Percentiles rank a stretch among this genome's conserved stretches.
Conservation (phyloP, 2,113 vertebrate species). For the Aegotheles bennettii region DNA sequence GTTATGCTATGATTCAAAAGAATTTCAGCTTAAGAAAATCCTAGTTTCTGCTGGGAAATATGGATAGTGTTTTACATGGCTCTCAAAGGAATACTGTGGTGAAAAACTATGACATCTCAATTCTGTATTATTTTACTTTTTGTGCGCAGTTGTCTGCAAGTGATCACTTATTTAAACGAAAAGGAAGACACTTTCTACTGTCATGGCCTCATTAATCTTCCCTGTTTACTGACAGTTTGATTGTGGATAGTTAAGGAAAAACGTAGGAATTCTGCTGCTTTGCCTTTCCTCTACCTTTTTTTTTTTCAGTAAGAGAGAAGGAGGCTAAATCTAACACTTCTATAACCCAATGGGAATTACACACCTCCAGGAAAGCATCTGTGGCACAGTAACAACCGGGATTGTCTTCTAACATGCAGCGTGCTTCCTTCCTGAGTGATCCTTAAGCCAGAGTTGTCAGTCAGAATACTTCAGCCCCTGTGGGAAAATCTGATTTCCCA, state of each 20-base stretch:
- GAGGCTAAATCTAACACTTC: not conserved
- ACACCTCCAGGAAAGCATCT: not conserved
- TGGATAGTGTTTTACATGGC: not conserved
- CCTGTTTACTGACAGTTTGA: not conserved
- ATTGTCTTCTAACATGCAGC: not conserved
- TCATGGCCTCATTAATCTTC: not conserved
- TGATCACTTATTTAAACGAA: not conserved
- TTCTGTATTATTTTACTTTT: not conserved
- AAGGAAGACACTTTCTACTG: not conserved
- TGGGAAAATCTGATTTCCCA: conserved; percentile 1
- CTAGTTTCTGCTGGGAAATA: not conserved
- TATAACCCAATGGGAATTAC: not conserved
- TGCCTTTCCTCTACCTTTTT: not conserved
- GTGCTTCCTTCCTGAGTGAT: not conserved
- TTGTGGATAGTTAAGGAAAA: not conserved
- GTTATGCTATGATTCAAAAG: not conserved
- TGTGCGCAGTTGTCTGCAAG: not conserved
- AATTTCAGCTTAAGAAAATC: not conserved
- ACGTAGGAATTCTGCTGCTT: not conserved
- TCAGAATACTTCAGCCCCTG: not conserved
- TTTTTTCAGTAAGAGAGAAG: not conserved
- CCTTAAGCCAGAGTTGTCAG: conserved; percentile 1
- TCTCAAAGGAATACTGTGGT: not conserved
- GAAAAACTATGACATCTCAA: not conserved
- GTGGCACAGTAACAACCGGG: not conserved